These are phyloP conservation scores for Sinocyclocheilus maitianheensis DNA, from an alignment of 2,113 vertebrate genomes.

Conservation along the genomic window DNA sequence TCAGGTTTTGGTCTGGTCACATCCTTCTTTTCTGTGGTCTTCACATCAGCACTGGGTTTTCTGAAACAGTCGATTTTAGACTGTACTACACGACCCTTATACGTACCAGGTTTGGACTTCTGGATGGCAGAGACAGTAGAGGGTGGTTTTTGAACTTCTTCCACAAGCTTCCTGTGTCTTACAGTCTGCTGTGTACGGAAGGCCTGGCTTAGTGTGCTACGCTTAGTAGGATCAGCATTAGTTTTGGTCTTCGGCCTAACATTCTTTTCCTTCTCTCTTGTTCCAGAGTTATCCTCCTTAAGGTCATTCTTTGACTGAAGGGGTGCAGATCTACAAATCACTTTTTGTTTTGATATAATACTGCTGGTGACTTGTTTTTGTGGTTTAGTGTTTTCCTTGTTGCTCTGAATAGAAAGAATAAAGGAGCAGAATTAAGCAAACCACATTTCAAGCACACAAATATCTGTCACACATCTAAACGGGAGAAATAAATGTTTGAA, in stretches of 20 bases:
- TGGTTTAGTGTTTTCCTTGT: constrained; percentile 75
- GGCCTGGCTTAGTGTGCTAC: constrained; percentile 70
- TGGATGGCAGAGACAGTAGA: constrained; percentile 28
- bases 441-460: background rate
- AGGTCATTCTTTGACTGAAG: constrained; percentile 59
- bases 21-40: constrained; percentile 45
- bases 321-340: background rate
- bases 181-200: constrained; percentile 70
- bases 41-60: constrained; percentile 67
- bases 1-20: constrained; percentile 49
- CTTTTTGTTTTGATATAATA: constrained; percentile 45
- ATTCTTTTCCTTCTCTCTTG: constrained; percentile 30
- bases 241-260: constrained; percentile 20
- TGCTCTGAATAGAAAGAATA: constrained; percentile 59
- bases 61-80: constrained; percentile 91
- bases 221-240: constrained; percentile 49
- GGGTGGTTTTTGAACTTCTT: constrained; percentile 71
- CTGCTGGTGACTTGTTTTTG: constrained; percentile 52
- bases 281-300: constrained; percentile 47
- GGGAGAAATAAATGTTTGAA: background rate
- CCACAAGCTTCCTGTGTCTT: constrained; percentile 66
- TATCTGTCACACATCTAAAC: background rate
- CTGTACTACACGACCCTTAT: constrained; percentile 84
- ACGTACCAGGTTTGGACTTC: constrained; percentile 80
- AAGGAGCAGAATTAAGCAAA: background rate